Percentiles rank a stretch among this genome's conserved stretches.
These are phyloP conservation scores for Monomorium pharaonis DNA, from an alignment of 1,140 invertebrate species.

Conservation along the genomic window DNA sequence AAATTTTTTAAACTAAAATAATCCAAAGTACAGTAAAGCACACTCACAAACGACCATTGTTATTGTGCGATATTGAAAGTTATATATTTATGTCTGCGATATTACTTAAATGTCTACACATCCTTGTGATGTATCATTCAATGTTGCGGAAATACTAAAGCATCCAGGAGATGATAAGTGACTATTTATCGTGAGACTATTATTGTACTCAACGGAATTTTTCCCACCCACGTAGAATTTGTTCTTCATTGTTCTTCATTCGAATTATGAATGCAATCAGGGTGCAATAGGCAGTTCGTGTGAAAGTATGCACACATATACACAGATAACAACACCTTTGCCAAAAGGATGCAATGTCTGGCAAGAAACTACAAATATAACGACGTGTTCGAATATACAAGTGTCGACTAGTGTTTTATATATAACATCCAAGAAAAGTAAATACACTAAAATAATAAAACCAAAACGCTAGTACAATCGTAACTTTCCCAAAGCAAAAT, in stretches of 20 bases:
- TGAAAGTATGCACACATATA: slow-evolving; percentile 33
- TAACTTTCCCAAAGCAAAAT: not conserved
- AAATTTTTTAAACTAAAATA: not conserved
- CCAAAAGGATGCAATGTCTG: slow-evolving; percentile 38
- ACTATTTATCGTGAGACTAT: slow-evolving; percentile 1
- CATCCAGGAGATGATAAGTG: slow-evolving; percentile 2
- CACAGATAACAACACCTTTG: slow-evolving; percentile 24
- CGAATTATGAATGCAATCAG: slow-evolving; percentile 30
- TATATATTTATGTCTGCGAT: not conserved
- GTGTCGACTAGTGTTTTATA: not conserved
- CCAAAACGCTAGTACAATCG: not conserved
- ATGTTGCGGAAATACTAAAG: slow-evolving; percentile 24
- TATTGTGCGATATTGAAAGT: not conserved
- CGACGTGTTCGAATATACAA: slow-evolving; percentile 44
- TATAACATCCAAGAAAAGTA: not conserved
- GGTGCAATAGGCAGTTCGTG: slow-evolving; percentile 22
- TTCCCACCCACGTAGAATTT: not conserved
- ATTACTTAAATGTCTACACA: slow-evolving; percentile 19
- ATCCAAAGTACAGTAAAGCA: not conserved
- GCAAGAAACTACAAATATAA: slow-evolving; percentile 21
- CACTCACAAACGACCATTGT: not conserved
- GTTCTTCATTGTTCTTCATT: not conserved
- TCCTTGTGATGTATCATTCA: not conserved
- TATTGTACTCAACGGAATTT: not conserved
- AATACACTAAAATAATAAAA: not conserved